phyloP scores from a whole-genome alignment of 2,888 invertebrate genomes.

The Zonitis immaculata region DNA sequence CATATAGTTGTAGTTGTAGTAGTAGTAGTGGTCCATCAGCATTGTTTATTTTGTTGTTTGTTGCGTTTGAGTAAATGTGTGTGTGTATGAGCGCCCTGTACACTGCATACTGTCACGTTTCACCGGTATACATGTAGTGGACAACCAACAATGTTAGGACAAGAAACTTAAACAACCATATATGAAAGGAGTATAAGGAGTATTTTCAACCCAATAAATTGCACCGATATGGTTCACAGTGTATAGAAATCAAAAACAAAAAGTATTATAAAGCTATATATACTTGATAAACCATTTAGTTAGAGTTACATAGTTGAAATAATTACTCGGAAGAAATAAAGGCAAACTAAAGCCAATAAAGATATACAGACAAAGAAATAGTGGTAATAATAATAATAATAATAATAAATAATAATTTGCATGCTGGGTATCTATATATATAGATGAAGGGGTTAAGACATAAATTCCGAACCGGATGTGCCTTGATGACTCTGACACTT shows the following conservation, averaged over 20 bases:
- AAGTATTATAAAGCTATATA: too few relatives aligned
- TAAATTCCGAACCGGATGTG: neutral
- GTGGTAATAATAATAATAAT: neutral
- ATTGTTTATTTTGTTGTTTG: slow-evolving; percentile 35
- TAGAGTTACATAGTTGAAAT: too few relatives aligned
- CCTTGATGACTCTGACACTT: slow-evolving; percentile 1
- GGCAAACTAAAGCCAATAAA: neutral
- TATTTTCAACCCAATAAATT: slow-evolving; percentile 25
- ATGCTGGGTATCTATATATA: too few relatives aligned
- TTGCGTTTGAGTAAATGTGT: too few relatives aligned
- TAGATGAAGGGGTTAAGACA: neutral
- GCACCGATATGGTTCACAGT: slow-evolving; percentile 28
- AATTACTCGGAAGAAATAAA: too few relatives aligned
- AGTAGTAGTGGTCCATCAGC: slow-evolving; percentile 16
- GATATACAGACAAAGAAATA: neutral
- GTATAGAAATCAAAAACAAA: slow-evolving; percentile 23
- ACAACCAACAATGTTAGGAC: slow-evolving; percentile 21
- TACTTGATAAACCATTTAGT: too few relatives aligned
- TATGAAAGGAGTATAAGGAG: slow-evolving; percentile 19
- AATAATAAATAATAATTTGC: neutral
- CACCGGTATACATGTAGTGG: slow-evolving; percentile 31
- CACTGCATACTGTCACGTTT: slow-evolving; percentile 35
- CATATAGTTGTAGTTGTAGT: neutral
- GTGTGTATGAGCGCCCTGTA: too few relatives aligned
- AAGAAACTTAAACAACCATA: slow-evolving; percentile 27